These are phyloP conservation scores for Neodiprion lecontei DNA, from an alignment of 1,140 invertebrate species.

Conservation along the genomic window DNA sequence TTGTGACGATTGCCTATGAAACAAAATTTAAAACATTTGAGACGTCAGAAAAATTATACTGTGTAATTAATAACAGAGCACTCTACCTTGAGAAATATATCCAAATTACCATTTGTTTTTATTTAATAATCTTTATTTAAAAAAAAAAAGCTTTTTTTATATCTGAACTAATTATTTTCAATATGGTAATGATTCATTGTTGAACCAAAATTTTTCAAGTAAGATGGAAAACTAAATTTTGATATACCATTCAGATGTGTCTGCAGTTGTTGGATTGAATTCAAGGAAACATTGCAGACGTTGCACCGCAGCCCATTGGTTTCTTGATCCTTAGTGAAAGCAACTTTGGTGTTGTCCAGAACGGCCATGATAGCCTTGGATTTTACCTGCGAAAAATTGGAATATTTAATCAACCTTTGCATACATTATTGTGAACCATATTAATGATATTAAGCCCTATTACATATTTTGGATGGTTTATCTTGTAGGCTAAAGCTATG, in stretches of 20 bases:
- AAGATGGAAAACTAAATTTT: background rate
- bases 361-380: conserved; percentile 59
- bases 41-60: conserved; percentile 2
- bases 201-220: no score
- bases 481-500: conserved; percentile 5
- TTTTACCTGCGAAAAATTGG: conserved; percentile 30
- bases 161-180: background rate
- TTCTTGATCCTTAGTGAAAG: conserved; percentile 57
- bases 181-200: no score
- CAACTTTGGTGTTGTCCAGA: conserved; percentile 55
- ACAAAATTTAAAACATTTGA: conserved; percentile 21
- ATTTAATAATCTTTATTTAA: background rate
- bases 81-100: conserved; percentile 10
- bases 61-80: conserved; percentile 14
- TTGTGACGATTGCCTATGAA: conserved; percentile 57
- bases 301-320: conserved; percentile 60
- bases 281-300: conserved; percentile 60
- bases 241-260: conserved; percentile 62
- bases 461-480: background rate
- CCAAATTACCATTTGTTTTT: conserved; percentile 10
- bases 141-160: conserved; percentile 11
- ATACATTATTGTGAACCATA: background rate
- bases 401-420: conserved; percentile 11
- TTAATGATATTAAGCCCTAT: no score
- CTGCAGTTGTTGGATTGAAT: conserved; percentile 63